These are phyloP conservation scores for Halocynthia roretzi DNA, from an alignment of 23 tunicate genomes.

Conservation along the genomic window DNA sequence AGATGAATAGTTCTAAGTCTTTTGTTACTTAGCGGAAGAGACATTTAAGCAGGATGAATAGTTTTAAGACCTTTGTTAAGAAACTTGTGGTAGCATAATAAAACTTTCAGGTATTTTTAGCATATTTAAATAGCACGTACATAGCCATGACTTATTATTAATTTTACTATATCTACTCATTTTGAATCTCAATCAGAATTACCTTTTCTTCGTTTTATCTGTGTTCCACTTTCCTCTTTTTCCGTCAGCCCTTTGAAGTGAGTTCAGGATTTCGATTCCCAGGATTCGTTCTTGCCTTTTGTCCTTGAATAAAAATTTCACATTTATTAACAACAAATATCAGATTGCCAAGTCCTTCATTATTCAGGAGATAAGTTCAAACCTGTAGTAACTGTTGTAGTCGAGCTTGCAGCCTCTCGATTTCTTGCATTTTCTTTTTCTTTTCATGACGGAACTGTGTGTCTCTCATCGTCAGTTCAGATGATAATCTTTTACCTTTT, in stretches of 20 bases:
- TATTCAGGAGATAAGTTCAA: background rate
- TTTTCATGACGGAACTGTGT: constrained; percentile 81
- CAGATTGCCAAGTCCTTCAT: background rate
- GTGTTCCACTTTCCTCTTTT: constrained; percentile 83
- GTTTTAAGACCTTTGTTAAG: background rate
- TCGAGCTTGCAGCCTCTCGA: constrained; percentile 56
- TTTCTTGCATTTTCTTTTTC: constrained; percentile 80
- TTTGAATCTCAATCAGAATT: background rate
- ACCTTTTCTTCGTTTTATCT: constrained; percentile 80
- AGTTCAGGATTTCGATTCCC: constrained; percentile 80
- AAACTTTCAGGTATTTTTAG: too few relatives aligned
- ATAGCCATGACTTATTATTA: too few relatives aligned
- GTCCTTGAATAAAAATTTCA: constrained; percentile 29
- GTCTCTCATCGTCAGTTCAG: constrained; percentile 58
- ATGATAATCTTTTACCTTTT: constrained; percentile 38
- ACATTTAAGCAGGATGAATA: background rate
- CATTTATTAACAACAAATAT: background rate
- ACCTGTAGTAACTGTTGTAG: constrained; percentile 88
- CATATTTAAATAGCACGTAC: too few relatives aligned
- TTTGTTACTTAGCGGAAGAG: too few relatives aligned
- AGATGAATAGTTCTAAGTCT: too few relatives aligned
- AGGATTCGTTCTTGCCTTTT: constrained; percentile 66
- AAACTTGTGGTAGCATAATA: too few relatives aligned
- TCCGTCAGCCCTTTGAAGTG: constrained; percentile 73
- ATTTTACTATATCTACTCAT: too few relatives aligned